phyloP scores from a whole-genome alignment of 2,797 vertebrate species.

The Malacoraja senta region DNA sequence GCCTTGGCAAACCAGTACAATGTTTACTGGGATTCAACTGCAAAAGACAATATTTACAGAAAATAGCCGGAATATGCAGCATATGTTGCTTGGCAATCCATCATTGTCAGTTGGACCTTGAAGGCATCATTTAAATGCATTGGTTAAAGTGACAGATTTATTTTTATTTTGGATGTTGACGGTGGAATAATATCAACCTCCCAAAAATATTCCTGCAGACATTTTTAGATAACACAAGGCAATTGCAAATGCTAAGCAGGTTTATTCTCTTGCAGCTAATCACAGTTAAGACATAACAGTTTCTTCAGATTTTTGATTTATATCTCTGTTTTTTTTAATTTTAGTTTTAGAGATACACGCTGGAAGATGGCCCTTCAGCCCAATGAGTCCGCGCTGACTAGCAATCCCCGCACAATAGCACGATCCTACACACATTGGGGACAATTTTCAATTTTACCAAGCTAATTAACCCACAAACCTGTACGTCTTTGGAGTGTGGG shows the following conservation, averaged over 20 bases:
- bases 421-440: too few species aligned
- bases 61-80: constrained; percentile 29
- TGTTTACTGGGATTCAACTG: constrained; percentile 18
- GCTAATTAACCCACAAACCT: too few species aligned
- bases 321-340: too few species aligned
- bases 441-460: too few species aligned
- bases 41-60: constrained; percentile 16
- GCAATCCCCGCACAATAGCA: too few species aligned
- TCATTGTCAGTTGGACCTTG: constrained; percentile 29
- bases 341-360: too few species aligned
- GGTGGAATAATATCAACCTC: not conserved
- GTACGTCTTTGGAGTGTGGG: too few species aligned
- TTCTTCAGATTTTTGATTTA: not conserved
- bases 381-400: too few species aligned
- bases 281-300: not conserved
- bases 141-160: constrained; percentile 31
- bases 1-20: not conserved
- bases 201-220: not conserved
- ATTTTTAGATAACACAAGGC: not conserved
- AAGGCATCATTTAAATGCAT: constrained; percentile 36
- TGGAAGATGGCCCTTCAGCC: too few species aligned
- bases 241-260: constrained; percentile 22
- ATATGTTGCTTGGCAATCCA: constrained; percentile 4
- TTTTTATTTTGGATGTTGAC: not conserved
- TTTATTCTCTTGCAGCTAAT: not conserved